A percentile compares a stretch with the other conserved stretches of the same genome.
Evolutionary conservation across 2,888 invertebrate genomes (phyloP).

Genomic region (Oegoconia quadripuncta): DNA sequence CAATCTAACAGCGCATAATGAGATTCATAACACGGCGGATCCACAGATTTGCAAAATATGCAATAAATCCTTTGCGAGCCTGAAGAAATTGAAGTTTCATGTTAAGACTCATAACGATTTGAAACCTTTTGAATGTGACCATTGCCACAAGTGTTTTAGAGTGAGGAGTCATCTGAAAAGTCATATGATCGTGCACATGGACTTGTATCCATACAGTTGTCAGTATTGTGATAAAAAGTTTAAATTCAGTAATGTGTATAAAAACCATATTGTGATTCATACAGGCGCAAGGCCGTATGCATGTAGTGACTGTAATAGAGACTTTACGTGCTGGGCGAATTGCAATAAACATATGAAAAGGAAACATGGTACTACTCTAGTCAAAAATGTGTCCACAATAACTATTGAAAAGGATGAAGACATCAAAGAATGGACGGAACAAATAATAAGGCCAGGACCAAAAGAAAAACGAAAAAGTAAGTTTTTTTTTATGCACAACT

Average conservation of each 20-base stretch:
- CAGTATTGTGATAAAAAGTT: conserved; percentile 83
- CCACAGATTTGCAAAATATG: conserved; percentile 11
- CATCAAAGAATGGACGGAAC: not conserved
- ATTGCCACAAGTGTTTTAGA: conserved; percentile 26
- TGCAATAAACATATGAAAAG: conserved; percentile 27
- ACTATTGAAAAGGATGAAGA: not conserved
- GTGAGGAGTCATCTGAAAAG: conserved; percentile 60
- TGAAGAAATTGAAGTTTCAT: conserved; percentile 12
- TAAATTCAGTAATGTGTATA: conserved; percentile 73
- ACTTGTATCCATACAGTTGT: conserved; percentile 83
- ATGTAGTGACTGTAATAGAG: conserved; percentile 18
- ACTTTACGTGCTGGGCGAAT: conserved; percentile 24
- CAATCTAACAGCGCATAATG: not conserved
- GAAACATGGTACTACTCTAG: conserved; percentile 18
- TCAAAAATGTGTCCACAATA: conserved; percentile 6
- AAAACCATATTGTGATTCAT: conserved; percentile 19
- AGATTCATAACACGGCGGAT: conserved; percentile 8
- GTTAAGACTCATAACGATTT: conserved; percentile 20
- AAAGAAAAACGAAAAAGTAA: too few species aligned
- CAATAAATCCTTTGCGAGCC: not conserved
- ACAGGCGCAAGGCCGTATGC: conserved; percentile 21
- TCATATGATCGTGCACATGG: conserved; percentile 83
- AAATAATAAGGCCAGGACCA: too few species aligned
- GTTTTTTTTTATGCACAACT: too few species aligned
- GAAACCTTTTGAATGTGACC: conserved; percentile 25